Base-by-base conservation (phyloP, 2,888 invertebrate genomes). In the Clitarchus hookeri region DNA sequence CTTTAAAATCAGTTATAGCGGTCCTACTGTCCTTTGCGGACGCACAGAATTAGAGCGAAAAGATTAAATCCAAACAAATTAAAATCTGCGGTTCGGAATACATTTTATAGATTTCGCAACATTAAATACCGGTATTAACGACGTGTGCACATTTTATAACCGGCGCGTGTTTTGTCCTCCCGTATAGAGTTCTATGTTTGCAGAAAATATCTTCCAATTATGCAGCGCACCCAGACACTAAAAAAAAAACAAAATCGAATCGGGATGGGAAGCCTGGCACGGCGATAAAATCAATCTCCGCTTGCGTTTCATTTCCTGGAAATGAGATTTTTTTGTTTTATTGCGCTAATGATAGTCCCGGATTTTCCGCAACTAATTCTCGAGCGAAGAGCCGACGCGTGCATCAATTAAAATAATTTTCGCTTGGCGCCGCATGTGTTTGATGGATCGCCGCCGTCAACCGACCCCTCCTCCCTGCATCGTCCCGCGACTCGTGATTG, bases 341-440 rank as follows among this genome's bases (percentile, higher is more conserved):
- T 65, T 65, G 65, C 65, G 65, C 19, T 3, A 65, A 65, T 23
- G 19, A n/a, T 65, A 19, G 65, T 19, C 3, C n/a, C 65, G 65
- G 65, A n/a, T 65, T 65, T 65, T n/a, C 65, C 65, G 65, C 65
- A 65, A 65, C 23, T 65, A 65, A 65, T 65, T 65, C 65, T 65
- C n/a, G 65, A 23, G 65, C 23, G 65, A 65, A 4, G 11, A 23
- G 23, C 65, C 16, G 65, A 6, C 11, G 65, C 65, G 65, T n/a
- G 65, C 65, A 65, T 65, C 65, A 65, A 65, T 65, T 65, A 65
- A 65, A 65, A 65, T 65, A 65, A 65, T 65, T 65, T 65, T 65
- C 65, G 65, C 65, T n/a, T 65, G 65, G 65, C 65, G 65, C 65
- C 65, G n/a, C 65, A n/a, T 65, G 65, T n/a, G 65, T 65, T 6